A percentile compares a stretch with the other conserved stretches of the same genome.
phyloP scores from a whole-genome alignment of 2,888 invertebrate species.

The Idaea dimidiata region DNA sequence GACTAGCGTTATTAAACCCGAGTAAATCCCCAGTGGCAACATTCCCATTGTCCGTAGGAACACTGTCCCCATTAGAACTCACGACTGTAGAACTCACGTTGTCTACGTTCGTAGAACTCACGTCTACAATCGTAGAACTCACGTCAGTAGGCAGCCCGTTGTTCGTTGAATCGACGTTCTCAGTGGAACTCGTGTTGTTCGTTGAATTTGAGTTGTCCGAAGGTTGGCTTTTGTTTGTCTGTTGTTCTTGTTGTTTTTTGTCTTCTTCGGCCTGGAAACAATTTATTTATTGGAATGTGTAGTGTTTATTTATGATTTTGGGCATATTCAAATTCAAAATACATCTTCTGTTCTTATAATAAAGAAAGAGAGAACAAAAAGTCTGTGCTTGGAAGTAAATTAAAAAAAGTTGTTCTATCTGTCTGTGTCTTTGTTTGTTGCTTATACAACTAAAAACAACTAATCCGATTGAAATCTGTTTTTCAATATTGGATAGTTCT shows the following conservation, averaged over 20 bases:
- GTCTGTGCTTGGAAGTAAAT: no score
- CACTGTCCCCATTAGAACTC: conserved; percentile 1
- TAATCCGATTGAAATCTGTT: no score
- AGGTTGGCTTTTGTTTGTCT: conserved; percentile 15
- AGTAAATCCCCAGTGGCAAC: conserved; percentile 50
- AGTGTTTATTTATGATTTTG: background rate
- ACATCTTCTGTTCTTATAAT: no score
- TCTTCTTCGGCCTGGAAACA: conserved; percentile 63
- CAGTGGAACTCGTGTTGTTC: conserved; percentile 12
- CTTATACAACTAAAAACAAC: no score
- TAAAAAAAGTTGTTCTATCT: no score
- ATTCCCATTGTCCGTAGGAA: conserved; percentile 53
- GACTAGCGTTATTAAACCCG: conserved; percentile 45
- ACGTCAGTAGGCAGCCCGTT: conserved; percentile 3
- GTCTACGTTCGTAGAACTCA: background rate
- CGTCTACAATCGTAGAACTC: background rate
- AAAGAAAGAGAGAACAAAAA: no score
- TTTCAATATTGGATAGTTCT: no score
- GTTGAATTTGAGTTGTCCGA: conserved; percentile 12
- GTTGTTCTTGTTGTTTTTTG: conserved; percentile 55
- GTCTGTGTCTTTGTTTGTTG: no score
- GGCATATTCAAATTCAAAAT: no score
- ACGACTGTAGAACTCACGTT: conserved; percentile 1
- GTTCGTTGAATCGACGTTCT: conserved; percentile 6
- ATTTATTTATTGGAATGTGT: no score